phyloP scores from a whole-genome alignment of 1,140 invertebrate genomes.

The Zaprionus capensis region DNA sequence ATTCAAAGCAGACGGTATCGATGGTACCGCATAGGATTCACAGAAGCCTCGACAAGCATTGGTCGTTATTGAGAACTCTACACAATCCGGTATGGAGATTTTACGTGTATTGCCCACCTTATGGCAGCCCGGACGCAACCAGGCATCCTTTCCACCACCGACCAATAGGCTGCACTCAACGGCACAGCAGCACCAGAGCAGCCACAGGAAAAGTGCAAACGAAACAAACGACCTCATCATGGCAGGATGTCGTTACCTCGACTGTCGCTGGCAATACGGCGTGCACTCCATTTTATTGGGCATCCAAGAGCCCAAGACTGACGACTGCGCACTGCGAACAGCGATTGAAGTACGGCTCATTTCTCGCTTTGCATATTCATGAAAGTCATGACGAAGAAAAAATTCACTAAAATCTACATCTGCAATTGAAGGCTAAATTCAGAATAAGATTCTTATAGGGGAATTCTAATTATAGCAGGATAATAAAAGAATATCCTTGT shows the following conservation, averaged over 20 bases:
- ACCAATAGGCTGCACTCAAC: constrained; percentile 45
- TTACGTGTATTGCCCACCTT: constrained; percentile 90
- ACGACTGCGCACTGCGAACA: constrained; percentile 44
- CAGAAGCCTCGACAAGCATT: constrained; percentile 95
- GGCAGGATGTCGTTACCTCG: neutral
- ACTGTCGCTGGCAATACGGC: constrained; percentile 21
- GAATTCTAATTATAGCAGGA: neutral
- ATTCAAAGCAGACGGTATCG: constrained; percentile 86
- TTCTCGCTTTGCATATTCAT: neutral
- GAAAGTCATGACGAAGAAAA: neutral
- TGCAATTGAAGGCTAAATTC: neutral
- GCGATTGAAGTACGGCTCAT: neutral
- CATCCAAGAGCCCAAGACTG: neutral
- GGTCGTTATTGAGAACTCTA: constrained; percentile 92
- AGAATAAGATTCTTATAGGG: neutral
- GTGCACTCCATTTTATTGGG: constrained; percentile 39
- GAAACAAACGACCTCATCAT: constrained; percentile 45
- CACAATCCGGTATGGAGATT: constrained; percentile 92
- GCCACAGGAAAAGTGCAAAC: constrained; percentile 31
- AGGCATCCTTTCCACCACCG: constrained; percentile 77
- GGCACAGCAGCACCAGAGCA: constrained; percentile 38
- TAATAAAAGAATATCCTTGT: neutral
- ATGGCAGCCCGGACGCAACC: constrained; percentile 87
- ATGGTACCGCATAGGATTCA: constrained; percentile 90
- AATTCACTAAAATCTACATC: neutral